A percentile compares a stretch with the other conserved stretches of the same genome.
phyloP scores from a whole-genome alignment of 2,888 invertebrate species.

The Diarsia mendica region DNA sequence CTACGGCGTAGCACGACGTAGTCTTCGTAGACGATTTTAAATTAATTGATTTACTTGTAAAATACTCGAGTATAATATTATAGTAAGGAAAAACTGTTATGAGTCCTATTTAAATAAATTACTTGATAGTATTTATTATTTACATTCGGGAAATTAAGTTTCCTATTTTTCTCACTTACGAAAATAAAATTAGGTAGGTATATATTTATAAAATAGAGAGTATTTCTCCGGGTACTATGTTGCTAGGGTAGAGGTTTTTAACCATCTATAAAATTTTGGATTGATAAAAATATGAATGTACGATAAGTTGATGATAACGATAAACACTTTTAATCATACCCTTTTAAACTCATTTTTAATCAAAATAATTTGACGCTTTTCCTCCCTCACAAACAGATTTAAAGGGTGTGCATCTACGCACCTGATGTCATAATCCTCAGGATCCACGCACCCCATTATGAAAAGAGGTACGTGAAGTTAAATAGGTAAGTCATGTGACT shows the following conservation, averaged over 20 bases:
- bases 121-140: background rate
- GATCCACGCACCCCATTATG: constrained; percentile 29
- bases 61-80: background rate
- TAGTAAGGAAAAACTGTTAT: background rate
- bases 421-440: constrained; percentile 50
- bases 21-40: constrained; percentile 15
- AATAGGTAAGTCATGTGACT: constrained; percentile 33
- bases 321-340: background rate
- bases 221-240: too few species aligned
- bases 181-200: too few species aligned
- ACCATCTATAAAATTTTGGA: too few species aligned
- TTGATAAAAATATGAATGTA: too few species aligned
- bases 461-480: constrained; percentile 21
- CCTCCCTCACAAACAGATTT: constrained; percentile 15
- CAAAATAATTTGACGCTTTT: constrained; percentile 21
- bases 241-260: too few species aligned
- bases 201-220: too few species aligned
- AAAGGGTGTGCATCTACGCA: constrained; percentile 42
- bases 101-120: background rate
- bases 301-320: too few species aligned
- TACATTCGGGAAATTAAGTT: background rate
- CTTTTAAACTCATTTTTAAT: background rate
- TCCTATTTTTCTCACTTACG: background rate
- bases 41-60: background rate
- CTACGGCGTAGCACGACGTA: constrained; percentile 53